These are phyloP conservation scores for Gymnocephalus cernua DNA, from an alignment of 2,113 vertebrate species.

Conservation along the genomic window DNA sequence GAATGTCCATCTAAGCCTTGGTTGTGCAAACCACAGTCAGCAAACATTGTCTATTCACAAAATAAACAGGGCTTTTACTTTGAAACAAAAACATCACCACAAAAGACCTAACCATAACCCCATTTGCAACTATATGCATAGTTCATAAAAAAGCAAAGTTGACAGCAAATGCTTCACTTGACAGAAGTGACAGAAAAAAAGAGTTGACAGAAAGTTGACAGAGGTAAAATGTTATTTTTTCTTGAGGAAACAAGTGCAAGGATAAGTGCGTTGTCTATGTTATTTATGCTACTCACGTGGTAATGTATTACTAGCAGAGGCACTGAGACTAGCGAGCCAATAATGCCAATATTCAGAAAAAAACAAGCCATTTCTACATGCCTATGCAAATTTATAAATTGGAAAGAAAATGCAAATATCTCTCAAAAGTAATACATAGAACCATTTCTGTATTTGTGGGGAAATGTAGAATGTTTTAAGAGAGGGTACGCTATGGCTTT, in stretches of 20 bases:
- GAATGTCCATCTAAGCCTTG: not conserved
- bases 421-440: conserved; percentile 11
- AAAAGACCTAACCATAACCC: not conserved
- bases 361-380: conserved; percentile 33
- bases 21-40: not conserved
- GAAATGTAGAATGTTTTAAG: conserved; percentile 36
- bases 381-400: conserved; percentile 43
- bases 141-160: no score
- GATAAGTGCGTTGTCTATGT: not conserved
- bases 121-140: no score
- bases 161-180: not conserved
- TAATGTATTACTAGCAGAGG: not conserved
- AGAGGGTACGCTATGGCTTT: conserved; percentile 43
- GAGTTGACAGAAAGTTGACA: not conserved
- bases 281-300: not conserved
- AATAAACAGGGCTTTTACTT: no score
- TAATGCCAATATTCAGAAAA: conserved; percentile 2
- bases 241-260: no score
- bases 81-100: not conserved
- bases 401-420: conserved; percentile 16
- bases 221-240: not conserved
- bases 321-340: conserved; percentile 10
- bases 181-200: no score
- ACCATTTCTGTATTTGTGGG: conserved; percentile 2
- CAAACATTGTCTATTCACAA: not conserved